Evolutionary conservation across 2,888 invertebrate species (phyloP).

Genomic region (Oxycera nigricornis): DNA sequence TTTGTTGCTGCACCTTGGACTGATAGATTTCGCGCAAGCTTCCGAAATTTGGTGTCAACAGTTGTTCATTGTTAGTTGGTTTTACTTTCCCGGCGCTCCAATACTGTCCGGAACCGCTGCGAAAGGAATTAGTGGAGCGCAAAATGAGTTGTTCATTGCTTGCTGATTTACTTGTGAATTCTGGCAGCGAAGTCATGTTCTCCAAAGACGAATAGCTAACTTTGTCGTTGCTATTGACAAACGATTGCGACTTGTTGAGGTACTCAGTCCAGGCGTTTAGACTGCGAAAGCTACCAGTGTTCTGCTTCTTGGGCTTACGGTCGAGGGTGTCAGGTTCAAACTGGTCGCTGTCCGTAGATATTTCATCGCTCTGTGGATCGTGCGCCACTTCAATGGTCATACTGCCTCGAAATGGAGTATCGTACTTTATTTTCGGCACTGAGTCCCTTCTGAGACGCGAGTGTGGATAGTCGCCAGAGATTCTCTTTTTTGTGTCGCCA

Average conservation of each 20-base stretch:
- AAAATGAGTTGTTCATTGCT: conserved; percentile 67
- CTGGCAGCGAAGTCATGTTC: conserved; percentile 54
- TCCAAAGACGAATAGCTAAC: conserved; percentile 50
- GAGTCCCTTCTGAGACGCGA: conserved; percentile 46
- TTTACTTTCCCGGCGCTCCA: conserved; percentile 18
- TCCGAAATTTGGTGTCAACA: conserved; percentile 63
- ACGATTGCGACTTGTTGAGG: conserved; percentile 62
- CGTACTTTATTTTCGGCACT: conserved; percentile 66
- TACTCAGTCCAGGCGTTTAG: conserved; percentile 66
- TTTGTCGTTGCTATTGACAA: conserved; percentile 55
- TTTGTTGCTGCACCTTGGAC: conserved; percentile 64
- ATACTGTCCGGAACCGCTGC: conserved; percentile 61
- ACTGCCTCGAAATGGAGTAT: conserved; percentile 73
- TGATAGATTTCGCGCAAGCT: conserved; percentile 80
- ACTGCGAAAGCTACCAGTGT: conserved; percentile 49
- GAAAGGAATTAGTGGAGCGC: conserved; percentile 75
- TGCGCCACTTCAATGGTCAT: conserved; percentile 85
- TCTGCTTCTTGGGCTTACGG: conserved; percentile 72
- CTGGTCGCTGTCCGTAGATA: conserved; percentile 69
- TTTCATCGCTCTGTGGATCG: conserved; percentile 78
- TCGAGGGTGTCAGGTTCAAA: conserved; percentile 89
- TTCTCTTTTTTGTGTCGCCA: conserved; percentile 56
- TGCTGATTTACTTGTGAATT: conserved; percentile 49
- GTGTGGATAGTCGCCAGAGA: conserved; percentile 46
- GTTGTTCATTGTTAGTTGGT: conserved; percentile 25